Evolutionary conservation across 1,140 invertebrate species (phyloP), one percentile per base, ranked within the genome.

Genomic region (Heliconius hermathena): DNA sequence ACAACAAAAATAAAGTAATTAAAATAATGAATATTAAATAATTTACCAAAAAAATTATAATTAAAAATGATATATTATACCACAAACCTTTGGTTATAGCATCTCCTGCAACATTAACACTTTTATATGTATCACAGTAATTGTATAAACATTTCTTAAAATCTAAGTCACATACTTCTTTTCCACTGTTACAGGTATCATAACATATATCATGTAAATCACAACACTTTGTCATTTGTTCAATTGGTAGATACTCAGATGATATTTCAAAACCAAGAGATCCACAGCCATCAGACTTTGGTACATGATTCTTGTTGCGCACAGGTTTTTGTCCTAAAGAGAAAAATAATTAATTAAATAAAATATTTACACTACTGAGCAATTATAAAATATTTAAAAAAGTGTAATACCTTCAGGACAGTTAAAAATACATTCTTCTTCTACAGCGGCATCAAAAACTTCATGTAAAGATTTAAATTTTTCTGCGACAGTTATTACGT

Each of bases 191-290:
- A 89, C 98, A 99, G 4, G 97, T 98, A 81, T 98, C 98, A 86
- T 99, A 99, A 90, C 98, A 99, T 80, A 97, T 96, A 84, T 99
- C 98, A 91, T 99, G 98, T 3, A 89, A 86, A 89, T 98, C 96
- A 93, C 98, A 99, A 87, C 98, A 99, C 82, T 96, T 96, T 11
- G 97, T 97, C 97, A 98, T 97, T 90, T 97, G 96, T 36, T 95
- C 94, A 13, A 97, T 93, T 11, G 97, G 97, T 38, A 98, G 94
- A 85, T 97, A 97, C 80, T 97, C 96, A 41, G 96, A 96, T 71
- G 96, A 96, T 81, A 98, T 96, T 94, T 97, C 94, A 74, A 97
- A 95, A 20, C 96, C 96, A 33, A 98, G 91, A 0, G 97, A 97
- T 22, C 98, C 98, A 94, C 98, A 98, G 70, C 98, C 98, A 95